Evolutionary conservation across 2,797 vertebrate species (phyloP).

Genomic region (Columba guinea): DNA sequence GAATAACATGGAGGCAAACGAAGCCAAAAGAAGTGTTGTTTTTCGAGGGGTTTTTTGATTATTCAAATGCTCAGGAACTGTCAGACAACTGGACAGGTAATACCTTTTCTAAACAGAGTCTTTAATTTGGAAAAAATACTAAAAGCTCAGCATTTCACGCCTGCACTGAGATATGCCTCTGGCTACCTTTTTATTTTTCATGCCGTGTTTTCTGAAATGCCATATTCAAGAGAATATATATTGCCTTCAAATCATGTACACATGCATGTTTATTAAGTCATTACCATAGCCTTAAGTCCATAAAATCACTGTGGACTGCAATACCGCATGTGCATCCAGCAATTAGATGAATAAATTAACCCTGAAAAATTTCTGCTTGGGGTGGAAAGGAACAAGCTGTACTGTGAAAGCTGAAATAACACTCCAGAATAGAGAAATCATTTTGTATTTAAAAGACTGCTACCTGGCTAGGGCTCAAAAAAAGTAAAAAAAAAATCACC

Average conservation of each 20-base stretch:
- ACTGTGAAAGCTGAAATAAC: conserved; percentile 44
- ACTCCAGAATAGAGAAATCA: conserved; percentile 1
- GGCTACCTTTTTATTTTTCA: conserved; percentile 65
- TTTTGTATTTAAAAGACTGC: conserved; percentile 54
- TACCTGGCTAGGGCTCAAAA: neutral
- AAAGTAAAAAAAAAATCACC: neutral
- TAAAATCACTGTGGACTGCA: conserved; percentile 57
- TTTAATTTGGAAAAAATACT: conserved; percentile 60
- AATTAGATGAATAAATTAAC: conserved; percentile 75
- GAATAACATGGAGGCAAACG: neutral
- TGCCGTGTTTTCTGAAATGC: conserved; percentile 45
- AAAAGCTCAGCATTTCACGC: conserved; percentile 58
- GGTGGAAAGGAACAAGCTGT: conserved; percentile 42
- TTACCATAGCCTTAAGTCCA: conserved; percentile 69
- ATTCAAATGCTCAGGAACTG: neutral
- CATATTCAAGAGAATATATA: conserved; percentile 63
- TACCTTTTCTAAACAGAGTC: conserved; percentile 41
- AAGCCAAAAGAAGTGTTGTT: neutral
- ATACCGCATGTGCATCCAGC: conserved; percentile 54
- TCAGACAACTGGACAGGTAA: conserved; percentile 53
- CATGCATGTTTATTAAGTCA: conserved; percentile 64
- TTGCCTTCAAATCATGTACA: conserved; percentile 64
- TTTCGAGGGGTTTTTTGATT: neutral
- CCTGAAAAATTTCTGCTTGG: conserved; percentile 58
- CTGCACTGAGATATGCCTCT: conserved; percentile 51